Evolutionary conservation across 2,888 invertebrate species (phyloP).

Genomic region (Liopterus haemorrhoidalis): DNA sequence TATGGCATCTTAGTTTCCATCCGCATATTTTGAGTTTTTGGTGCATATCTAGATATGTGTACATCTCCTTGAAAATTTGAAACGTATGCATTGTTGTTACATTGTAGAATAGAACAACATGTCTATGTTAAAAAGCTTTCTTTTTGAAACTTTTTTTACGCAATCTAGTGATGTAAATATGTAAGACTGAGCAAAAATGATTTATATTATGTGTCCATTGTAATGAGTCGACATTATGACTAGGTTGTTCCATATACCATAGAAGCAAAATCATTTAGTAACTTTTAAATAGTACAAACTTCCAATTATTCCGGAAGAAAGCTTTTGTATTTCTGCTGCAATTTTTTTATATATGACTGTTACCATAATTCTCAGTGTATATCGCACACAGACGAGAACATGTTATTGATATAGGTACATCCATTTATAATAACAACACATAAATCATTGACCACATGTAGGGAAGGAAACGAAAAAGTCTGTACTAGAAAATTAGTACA

Average conservation of each 20-base stretch:
- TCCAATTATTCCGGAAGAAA: slow-evolving; percentile 20
- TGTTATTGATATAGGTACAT: too few relatives aligned
- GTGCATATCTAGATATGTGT: too few relatives aligned
- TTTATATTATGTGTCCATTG: slow-evolving; percentile 23
- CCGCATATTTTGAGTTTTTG: too few relatives aligned
- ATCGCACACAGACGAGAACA: background rate
- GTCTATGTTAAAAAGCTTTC: slow-evolving; percentile 22
- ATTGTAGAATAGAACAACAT: slow-evolving; percentile 18
- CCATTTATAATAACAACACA: background rate
- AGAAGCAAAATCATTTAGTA: slow-evolving; percentile 24
- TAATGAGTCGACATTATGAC: slow-evolving; percentile 21
- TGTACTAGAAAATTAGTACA: background rate
- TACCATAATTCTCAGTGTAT: slow-evolving; percentile 5
- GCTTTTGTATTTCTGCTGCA: slow-evolving; percentile 21
- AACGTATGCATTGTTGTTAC: slow-evolving; percentile 15
- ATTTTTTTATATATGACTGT: slow-evolving; percentile 18
- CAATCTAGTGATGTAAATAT: slow-evolving; percentile 26
- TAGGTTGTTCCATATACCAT: slow-evolving; percentile 22
- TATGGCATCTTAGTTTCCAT: too few relatives aligned
- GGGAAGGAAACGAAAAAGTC: too few relatives aligned
- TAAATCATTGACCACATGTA: background rate
- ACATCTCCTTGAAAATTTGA: too few relatives aligned
- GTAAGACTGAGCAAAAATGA: slow-evolving; percentile 27
- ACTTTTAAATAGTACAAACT: slow-evolving; percentile 27
- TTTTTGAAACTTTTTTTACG: slow-evolving; percentile 19